Conservation (phyloP, 2,113 vertebrate genomes). For the Helogale parvula region DNA sequence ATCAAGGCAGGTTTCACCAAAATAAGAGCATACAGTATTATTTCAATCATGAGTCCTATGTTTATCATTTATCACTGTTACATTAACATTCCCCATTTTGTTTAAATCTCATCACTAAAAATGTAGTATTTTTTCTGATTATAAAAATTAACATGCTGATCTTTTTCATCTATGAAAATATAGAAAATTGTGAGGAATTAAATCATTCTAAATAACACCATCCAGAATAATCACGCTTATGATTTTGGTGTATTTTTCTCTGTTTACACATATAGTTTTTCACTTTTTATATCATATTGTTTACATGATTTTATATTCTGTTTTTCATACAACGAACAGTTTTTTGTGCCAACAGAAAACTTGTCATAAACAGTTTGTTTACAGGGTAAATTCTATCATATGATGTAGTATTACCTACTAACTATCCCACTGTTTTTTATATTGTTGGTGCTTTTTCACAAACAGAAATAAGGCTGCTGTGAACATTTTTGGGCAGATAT, state of each 20-base stretch:
- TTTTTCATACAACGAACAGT: background rate
- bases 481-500: background rate
- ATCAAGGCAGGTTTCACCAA: background rate
- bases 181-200: constrained; percentile 19
- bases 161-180: background rate
- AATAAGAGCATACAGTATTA: background rate
- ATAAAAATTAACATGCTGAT: background rate
- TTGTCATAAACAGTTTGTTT: background rate
- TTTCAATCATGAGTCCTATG: background rate
- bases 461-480: background rate
- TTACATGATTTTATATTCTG: background rate
- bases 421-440: background rate
- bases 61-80: background rate
- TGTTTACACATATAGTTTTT: background rate
- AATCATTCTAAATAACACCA: background rate
- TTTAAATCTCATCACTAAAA: constrained; percentile 30
- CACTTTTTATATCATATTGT: background rate
- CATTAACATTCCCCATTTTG: background rate
- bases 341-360: background rate
- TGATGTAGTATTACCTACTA: background rate
- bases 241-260: background rate
- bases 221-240: background rate
- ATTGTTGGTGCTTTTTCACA: constrained; percentile 3
- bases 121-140: constrained; percentile 5
- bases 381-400: background rate